Evolutionary conservation across 2,797 vertebrate genomes (phyloP).

Genomic region (Poliocrania exsul): DNA sequence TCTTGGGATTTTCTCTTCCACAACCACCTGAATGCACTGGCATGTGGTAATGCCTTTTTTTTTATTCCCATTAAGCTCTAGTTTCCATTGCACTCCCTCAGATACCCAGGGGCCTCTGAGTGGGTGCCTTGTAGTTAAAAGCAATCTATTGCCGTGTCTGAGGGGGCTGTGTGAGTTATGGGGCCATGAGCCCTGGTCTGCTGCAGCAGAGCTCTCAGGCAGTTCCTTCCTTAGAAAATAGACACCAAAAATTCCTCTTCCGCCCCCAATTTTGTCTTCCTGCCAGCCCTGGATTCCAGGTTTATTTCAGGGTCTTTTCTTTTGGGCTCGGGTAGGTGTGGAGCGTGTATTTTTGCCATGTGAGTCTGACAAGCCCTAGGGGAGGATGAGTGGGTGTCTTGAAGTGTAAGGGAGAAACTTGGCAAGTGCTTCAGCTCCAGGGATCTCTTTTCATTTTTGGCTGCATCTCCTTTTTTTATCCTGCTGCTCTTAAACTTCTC

Average conservation of each 20-base stretch:
- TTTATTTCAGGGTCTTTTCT: conserved; percentile 66
- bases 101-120: not conserved
- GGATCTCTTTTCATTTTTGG: conserved; percentile 59
- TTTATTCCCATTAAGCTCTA: not conserved
- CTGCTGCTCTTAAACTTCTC: conserved; percentile 22
- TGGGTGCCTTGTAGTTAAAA: conserved; percentile 43
- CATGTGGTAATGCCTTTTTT: not conserved
- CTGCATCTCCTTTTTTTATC: conserved; percentile 37
- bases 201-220: conserved; percentile 39
- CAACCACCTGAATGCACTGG: not conserved
- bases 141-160: not conserved
- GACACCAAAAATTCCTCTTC: conserved; percentile 38
- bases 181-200: not conserved
- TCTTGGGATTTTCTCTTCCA: not conserved
- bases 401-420: conserved; percentile 54
- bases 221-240: conserved; percentile 32
- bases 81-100: not conserved
- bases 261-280: conserved; percentile 30
- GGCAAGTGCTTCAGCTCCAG: conserved; percentile 26
- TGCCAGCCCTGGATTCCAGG: conserved; percentile 62
- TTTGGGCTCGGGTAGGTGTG: conserved; percentile 51
- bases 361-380: conserved; percentile 66
- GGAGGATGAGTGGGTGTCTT: conserved; percentile 63
- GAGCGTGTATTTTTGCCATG: conserved; percentile 54
- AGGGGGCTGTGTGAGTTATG: not conserved